A percentile compares a stretch with the other conserved stretches of the same genome.
Evolutionary conservation across 2,113 vertebrate genomes (phyloP).

Genomic region (Takifugu flavidus): DNA sequence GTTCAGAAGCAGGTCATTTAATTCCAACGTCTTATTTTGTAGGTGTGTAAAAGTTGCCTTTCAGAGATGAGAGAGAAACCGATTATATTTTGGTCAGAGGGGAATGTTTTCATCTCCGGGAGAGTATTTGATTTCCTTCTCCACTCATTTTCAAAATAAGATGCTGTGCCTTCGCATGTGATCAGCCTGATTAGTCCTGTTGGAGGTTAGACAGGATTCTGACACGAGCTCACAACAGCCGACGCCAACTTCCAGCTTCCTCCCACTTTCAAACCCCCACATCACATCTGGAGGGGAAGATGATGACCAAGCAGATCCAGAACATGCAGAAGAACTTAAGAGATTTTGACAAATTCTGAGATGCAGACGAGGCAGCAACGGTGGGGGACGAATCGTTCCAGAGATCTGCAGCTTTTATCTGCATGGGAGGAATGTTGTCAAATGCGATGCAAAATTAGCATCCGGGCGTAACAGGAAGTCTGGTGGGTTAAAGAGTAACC

Average conservation of each 20-base stretch:
- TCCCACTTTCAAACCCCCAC: slow-evolving; percentile 30
- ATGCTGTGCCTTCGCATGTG: slow-evolving; percentile 46
- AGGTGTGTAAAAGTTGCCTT: no score
- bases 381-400: slow-evolving; percentile 35
- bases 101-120: neutral
- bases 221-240: slow-evolving; percentile 57
- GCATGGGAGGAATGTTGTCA: neutral
- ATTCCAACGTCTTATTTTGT: no score
- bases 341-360: slow-evolving; percentile 35
- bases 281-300: slow-evolving; percentile 43
- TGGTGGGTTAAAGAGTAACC: neutral
- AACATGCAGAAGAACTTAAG: slow-evolving; percentile 64
- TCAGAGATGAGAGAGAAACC: no score
- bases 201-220: slow-evolving; percentile 56
- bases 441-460: neutral
- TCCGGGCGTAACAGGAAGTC: neutral
- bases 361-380: slow-evolving; percentile 39
- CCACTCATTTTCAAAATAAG: slow-evolving; percentile 51
- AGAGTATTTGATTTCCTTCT: slow-evolving; percentile 6
- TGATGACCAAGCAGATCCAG: slow-evolving; percentile 68
- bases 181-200: slow-evolving; percentile 55
- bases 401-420: neutral
- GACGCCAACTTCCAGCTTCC: slow-evolving; percentile 31
- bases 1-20: no score
- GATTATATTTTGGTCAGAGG: neutral